Evolutionary conservation across 2,888 invertebrate species (phyloP).

Genomic region (Melitaea athalia): DNA sequence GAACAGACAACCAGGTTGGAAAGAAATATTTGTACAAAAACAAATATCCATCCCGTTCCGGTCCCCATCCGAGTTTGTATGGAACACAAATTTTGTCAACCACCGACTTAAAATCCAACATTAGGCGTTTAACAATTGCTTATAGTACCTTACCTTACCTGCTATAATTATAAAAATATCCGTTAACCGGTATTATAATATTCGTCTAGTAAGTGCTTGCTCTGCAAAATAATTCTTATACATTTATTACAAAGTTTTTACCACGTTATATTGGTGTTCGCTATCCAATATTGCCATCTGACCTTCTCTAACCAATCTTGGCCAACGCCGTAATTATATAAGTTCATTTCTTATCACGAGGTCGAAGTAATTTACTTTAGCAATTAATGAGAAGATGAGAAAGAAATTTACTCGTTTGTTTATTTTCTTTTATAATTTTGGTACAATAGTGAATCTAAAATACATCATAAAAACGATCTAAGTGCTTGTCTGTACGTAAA

Average conservation of each 20-base stretch:
- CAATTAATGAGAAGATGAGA: slow-evolving; percentile 27
- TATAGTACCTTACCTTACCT: background rate
- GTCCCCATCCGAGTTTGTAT: no score
- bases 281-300: slow-evolving; percentile 27
- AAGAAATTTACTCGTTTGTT: background rate
- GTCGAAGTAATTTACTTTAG: slow-evolving; percentile 21
- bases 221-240: background rate
- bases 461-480: background rate
- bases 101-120: no score
- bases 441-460: background rate
- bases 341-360: slow-evolving; percentile 40
- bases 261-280: slow-evolving; percentile 8
- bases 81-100: no score
- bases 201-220: no score
- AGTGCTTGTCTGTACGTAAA: background rate
- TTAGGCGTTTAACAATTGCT: no score
- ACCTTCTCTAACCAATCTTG: slow-evolving; percentile 37
- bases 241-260: background rate
- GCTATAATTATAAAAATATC: no score
- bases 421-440: background rate
- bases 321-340: slow-evolving; percentile 38
- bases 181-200: no score
- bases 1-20: no score
- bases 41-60: no score
- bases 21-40: no score